Percentiles rank a stretch among this genome's conserved stretches.
Evolutionary conservation across 2,888 invertebrate species (phyloP).

Genomic region (Zaprionus bogoriensis): DNA sequence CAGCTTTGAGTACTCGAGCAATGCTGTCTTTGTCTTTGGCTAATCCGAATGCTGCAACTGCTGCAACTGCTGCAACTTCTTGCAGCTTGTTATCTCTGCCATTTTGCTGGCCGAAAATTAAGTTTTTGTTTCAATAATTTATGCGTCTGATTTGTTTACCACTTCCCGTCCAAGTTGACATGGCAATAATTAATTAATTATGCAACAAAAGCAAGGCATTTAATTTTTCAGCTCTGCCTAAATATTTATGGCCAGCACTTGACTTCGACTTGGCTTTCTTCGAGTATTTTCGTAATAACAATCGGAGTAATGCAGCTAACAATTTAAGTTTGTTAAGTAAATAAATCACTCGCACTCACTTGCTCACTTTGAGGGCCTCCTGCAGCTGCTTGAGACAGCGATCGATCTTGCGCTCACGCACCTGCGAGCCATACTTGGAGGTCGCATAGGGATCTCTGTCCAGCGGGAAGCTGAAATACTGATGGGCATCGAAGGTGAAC

Average conservation of each 20-base stretch:
- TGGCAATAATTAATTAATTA: slow-evolving; percentile 57
- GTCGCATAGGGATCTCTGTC: slow-evolving; percentile 50
- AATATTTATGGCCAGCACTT: not conserved
- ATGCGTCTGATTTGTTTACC: slow-evolving; percentile 48
- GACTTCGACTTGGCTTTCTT: not conserved
- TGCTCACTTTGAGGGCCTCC: slow-evolving; percentile 58
- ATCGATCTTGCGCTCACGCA: slow-evolving; percentile 78
- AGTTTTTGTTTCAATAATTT: slow-evolving; percentile 64
- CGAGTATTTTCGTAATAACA: too few relatives aligned
- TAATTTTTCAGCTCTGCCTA: slow-evolving; percentile 1
- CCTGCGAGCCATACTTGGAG: slow-evolving; percentile 78
- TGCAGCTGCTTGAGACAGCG: slow-evolving; percentile 76
- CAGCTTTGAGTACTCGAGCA: too few relatives aligned
- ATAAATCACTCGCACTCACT: slow-evolving; percentile 34
- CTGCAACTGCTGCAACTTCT: slow-evolving; percentile 6
- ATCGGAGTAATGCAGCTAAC: not conserved
- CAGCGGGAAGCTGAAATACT: slow-evolving; percentile 49
- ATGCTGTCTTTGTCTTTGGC: slow-evolving; percentile 19
- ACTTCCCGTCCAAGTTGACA: slow-evolving; percentile 25
- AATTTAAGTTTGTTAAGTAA: not conserved
- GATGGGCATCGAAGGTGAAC: slow-evolving; percentile 60
- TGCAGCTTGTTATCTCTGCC: slow-evolving; percentile 43
- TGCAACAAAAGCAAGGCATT: slow-evolving; percentile 23
- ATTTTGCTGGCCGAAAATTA: slow-evolving; percentile 54
- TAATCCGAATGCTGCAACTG: too few relatives aligned